Base-by-base conservation (phyloP, 2,888 invertebrate genomes). In the Physocephala rufipes region DNA sequence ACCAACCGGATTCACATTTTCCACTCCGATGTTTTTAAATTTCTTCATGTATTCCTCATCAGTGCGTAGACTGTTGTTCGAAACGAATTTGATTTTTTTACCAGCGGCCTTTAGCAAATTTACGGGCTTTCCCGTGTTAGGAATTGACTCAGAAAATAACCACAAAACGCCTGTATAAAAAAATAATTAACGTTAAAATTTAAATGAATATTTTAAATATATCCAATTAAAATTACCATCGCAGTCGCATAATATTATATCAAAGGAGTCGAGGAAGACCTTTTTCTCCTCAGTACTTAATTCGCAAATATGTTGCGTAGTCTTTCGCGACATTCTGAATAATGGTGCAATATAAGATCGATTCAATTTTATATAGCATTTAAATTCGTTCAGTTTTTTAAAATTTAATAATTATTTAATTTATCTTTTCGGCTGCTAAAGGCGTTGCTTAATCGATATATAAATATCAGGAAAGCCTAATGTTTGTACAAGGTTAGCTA, bases 221-320 rank as follows among this genome's bases (percentile, higher is more conserved):
- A n/a, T n/a, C n/a, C n/a, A n/a, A n/a, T n/a, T n/a, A n/a, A n/a
- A 47, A 16, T 30, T 15, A 66, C 90, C 90, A 82, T 90, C 90
- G 78, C 90, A 90, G 76, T 90, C 90, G 67, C 88, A 88, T 59
- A 90, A 82, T 66, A 90, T 86, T 58, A 86, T 86, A 77, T 90
- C 90, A 73, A 89, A 88, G 43, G 87, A 87, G 64, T 87, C 80
- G 1, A 90, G 71, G 70, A 87, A 87, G 47, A 78, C 73, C 47
- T 76, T 76, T 73, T 85, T 77, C 77, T 86, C 84, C 64, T 78
- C 73, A 13, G 74, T 66, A 62, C 76, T 80, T 1, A 83, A 77
- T 26, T 82, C 75, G 21, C 82, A 77, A 70, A 82, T 81, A 71
- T 82, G 82, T 45, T 80, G 78, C 2, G 78, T 77, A 24, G 78